Conservation (phyloP, 2,888 invertebrate species). For the Ichneumoninae sp. region DNA sequence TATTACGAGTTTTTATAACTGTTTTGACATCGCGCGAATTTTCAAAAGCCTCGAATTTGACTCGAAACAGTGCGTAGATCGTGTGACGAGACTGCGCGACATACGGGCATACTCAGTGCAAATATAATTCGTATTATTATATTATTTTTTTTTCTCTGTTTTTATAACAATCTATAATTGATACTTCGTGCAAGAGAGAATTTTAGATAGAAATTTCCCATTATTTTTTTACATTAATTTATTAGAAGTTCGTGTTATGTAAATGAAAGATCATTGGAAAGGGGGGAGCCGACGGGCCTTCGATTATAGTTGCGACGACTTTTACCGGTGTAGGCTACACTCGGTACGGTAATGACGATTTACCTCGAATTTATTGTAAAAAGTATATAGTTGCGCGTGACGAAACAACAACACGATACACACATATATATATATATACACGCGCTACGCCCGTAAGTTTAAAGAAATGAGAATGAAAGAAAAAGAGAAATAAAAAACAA, state of each 20-base stretch:
- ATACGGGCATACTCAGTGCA: slow-evolving; percentile 67
- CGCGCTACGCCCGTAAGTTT: slow-evolving; percentile 43
- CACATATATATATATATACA: too few relatives aligned
- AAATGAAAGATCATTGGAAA: slow-evolving; percentile 64
- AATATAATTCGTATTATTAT: slow-evolving; percentile 57
- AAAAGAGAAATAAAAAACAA: slow-evolving; percentile 54
- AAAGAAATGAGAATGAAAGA: slow-evolving; percentile 25
- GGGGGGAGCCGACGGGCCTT: neutral
- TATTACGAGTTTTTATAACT: slow-evolving; percentile 8
- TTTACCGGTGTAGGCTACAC: slow-evolving; percentile 41
- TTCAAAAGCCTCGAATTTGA: slow-evolving; percentile 6
- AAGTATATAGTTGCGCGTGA: slow-evolving; percentile 53
- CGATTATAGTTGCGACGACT: slow-evolving; percentile 38
- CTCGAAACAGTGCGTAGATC: slow-evolving; percentile 27
- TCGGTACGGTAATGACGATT: slow-evolving; percentile 50
- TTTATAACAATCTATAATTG: slow-evolving; percentile 48
- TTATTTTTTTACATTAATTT: slow-evolving; percentile 68
- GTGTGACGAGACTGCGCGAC: slow-evolving; percentile 50
- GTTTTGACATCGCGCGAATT: slow-evolving; percentile 7
- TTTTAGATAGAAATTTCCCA: slow-evolving; percentile 64
- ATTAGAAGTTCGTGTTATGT: slow-evolving; percentile 67
- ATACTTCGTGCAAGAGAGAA: slow-evolving; percentile 63
- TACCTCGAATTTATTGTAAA: slow-evolving; percentile 62
- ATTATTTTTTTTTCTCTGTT: slow-evolving; percentile 48
- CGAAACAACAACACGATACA: slow-evolving; percentile 36